Conservation (phyloP, 2,797 vertebrate species). For the Forpus xanthops region DNA sequence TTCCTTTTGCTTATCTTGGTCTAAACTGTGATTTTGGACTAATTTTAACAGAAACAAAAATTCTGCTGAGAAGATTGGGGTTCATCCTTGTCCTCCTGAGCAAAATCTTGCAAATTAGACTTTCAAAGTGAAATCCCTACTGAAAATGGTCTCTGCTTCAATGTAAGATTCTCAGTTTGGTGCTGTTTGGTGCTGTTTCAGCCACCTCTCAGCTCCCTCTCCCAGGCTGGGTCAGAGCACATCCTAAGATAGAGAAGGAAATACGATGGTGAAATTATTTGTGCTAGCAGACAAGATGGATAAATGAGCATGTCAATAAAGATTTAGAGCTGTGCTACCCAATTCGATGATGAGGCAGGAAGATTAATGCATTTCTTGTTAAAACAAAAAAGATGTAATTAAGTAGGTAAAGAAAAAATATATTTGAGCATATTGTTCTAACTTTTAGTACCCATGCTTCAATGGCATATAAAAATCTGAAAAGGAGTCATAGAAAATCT, state of each 20-base stretch:
- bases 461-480: neutral
- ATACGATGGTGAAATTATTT: neutral
- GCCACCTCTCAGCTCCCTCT: neutral
- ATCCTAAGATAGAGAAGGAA: neutral
- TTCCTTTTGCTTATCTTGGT: neutral
- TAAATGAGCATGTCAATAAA: neutral
- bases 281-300: neutral
- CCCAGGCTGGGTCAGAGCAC: neutral
- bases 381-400: neutral
- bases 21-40: neutral
- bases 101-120: neutral
- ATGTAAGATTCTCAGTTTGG: neutral
- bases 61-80: neutral
- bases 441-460: neutral
- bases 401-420: neutral
- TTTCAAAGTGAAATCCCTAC: neutral
- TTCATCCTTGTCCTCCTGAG: neutral
- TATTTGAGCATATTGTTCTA: neutral
- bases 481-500: neutral
- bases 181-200: neutral
- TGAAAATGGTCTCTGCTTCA: neutral
- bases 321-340: neutral
- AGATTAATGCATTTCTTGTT: neutral
- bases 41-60: neutral
- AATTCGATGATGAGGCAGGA: neutral